A percentile compares a stretch with the other conserved stretches of the same genome.
phyloP scores from a whole-genome alignment of 2,113 vertebrate species.

The Colius striatus region DNA sequence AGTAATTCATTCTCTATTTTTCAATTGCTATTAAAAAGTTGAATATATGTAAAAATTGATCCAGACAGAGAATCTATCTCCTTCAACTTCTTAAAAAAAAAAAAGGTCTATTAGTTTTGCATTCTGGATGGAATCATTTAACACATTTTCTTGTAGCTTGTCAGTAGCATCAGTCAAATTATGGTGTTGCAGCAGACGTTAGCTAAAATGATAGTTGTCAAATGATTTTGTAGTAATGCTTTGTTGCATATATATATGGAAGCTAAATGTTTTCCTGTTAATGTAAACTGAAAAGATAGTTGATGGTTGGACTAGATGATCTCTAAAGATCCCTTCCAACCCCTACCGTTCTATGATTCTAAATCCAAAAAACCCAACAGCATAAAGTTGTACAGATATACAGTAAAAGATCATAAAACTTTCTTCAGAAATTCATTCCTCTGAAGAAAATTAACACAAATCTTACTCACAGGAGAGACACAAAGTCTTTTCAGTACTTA shows the following conservation, averaged over 20 bases:
- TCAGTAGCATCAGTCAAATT: background rate
- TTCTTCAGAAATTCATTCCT: background rate
- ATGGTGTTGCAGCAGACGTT: background rate
- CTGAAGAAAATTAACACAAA: background rate
- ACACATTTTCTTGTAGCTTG: background rate
- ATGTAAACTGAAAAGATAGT: background rate
- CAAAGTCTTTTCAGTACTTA: background rate
- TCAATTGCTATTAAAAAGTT: constrained; percentile 1
- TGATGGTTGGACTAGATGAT: no score
- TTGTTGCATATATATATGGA: background rate
- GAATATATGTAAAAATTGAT: constrained; percentile 3
- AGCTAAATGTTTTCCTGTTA: background rate
- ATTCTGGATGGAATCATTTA: background rate
- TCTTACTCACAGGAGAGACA: background rate
- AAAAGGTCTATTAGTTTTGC: background rate
- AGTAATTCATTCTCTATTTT: background rate
- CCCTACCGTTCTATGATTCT: no score
- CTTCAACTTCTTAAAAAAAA: background rate
- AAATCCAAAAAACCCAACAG: background rate
- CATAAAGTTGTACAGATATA: background rate
- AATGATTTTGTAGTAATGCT: background rate
- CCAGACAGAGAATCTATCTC: background rate
- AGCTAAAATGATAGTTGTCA: background rate
- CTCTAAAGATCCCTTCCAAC: no score
- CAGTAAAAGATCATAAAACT: background rate